Percentiles rank a stretch among this genome's conserved stretches.
phyloP scores from a whole-genome alignment of 2,888 invertebrate genomes.

The Pammene aurita region DNA sequence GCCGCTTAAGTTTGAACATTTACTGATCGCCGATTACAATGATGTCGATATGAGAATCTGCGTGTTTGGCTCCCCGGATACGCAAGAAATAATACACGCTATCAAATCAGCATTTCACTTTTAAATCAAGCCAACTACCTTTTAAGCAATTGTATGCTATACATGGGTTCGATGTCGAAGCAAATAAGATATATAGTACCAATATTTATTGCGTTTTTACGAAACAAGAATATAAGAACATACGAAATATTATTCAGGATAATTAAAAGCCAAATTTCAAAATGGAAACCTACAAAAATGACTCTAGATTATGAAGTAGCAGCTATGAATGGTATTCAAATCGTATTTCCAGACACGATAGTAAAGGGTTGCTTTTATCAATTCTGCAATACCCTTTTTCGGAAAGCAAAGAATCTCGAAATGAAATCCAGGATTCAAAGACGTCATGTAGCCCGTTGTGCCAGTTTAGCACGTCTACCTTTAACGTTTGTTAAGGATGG shows the following conservation, averaged over 20 bases:
- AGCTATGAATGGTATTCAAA: constrained; percentile 26
- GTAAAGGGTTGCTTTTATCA: constrained; percentile 22
- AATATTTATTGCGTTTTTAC: constrained; percentile 7
- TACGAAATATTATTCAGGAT: constrained; percentile 1
- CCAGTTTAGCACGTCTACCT: constrained; percentile 11
- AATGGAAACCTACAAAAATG: constrained; percentile 23
- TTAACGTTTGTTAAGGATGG: not conserved
- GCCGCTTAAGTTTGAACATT: constrained; percentile 9
- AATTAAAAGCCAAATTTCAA: constrained; percentile 9
- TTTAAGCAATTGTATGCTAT: constrained; percentile 3
- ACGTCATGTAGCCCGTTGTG: constrained; percentile 30
- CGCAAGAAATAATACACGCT: constrained; percentile 10
- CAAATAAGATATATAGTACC: constrained; percentile 7
- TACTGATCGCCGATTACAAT: constrained; percentile 16
- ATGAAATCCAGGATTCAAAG: constrained; percentile 13
- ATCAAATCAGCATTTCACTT: constrained; percentile 17
- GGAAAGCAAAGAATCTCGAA: constrained; percentile 18
- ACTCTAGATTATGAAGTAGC: constrained; percentile 21
- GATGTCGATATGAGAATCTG: constrained; percentile 17
- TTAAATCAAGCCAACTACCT: constrained; percentile 3
- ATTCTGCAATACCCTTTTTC: constrained; percentile 27
- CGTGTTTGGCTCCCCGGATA: constrained; percentile 10
- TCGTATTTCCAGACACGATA: constrained; percentile 19
- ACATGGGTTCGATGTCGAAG: constrained; percentile 5
- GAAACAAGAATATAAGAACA: not conserved